phyloP scores from a whole-genome alignment of 1,140 invertebrate genomes.

The Gryllus bimaculatus region DNA sequence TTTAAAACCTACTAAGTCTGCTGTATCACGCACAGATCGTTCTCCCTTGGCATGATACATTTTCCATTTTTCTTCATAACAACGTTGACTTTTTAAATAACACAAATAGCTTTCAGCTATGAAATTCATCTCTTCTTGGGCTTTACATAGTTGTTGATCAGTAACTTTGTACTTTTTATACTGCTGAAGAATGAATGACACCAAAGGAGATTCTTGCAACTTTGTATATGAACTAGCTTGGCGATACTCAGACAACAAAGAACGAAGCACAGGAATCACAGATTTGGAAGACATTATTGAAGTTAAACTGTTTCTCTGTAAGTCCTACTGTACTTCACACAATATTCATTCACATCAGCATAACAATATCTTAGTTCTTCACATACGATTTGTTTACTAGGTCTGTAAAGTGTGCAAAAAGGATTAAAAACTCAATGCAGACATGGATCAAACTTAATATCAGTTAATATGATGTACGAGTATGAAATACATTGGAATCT shows the following conservation, averaged over 20 bases:
- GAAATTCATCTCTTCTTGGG: conserved; percentile 60
- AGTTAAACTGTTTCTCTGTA: not conserved
- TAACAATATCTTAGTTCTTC: conserved; percentile 44
- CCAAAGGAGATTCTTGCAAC: conserved; percentile 45
- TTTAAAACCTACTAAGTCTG: conserved; percentile 74
- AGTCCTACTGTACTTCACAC: conserved; percentile 34
- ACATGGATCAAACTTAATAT: too few species aligned
- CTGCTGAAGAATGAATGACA: conserved; percentile 58
- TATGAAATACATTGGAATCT: too few species aligned
- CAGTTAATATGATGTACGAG: too few species aligned
- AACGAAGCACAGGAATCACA: conserved; percentile 35
- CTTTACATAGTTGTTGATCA: conserved; percentile 69
- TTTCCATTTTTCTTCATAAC: conserved; percentile 55
- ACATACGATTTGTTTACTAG: conserved; percentile 17
- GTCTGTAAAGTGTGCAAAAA: too few species aligned
- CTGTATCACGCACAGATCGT: conserved; percentile 61
- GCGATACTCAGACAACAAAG: conserved; percentile 50
- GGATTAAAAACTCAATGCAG: too few species aligned
- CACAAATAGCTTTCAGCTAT: conserved; percentile 62
- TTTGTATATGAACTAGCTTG: conserved; percentile 39
- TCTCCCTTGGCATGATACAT: conserved; percentile 69
- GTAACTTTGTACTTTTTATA: conserved; percentile 63
- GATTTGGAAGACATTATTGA: not conserved
- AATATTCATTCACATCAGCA: conserved; percentile 43
- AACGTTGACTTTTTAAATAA: conserved; percentile 57